These are phyloP conservation scores for Lasiurus cinereus DNA, from an alignment of 2,113 vertebrate genomes.

Conservation along the genomic window DNA sequence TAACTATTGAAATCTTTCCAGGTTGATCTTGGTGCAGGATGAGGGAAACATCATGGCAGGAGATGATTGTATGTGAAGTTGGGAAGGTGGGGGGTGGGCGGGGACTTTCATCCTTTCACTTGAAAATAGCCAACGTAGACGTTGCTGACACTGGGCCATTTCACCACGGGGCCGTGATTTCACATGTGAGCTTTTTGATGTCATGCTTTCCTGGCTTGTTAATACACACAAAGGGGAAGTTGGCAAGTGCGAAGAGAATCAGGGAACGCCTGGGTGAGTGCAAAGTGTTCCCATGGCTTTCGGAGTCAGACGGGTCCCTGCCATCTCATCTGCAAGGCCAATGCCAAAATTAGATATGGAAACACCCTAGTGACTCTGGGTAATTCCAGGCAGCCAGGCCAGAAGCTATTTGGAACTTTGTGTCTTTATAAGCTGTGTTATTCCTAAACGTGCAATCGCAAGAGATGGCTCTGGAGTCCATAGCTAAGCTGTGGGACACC, in stretches of 20 bases:
- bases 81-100: not conserved
- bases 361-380: not conserved
- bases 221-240: not conserved
- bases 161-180: conserved; percentile 38
- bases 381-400: not conserved
- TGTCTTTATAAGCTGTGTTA: conserved; percentile 12
- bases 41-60: not conserved
- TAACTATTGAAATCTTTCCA: not conserved
- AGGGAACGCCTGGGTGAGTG: conserved; percentile 37
- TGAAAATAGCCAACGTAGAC: conserved; percentile 57
- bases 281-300: conserved; percentile 45
- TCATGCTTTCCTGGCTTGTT: conserved; percentile 35
- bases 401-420: conserved; percentile 40
- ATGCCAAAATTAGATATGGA: not conserved
- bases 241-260: not conserved
- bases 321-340: conserved; percentile 6
- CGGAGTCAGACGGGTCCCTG: not conserved
- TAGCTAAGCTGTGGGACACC: not conserved
- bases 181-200: conserved; percentile 37
- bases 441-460: conserved; percentile 5
- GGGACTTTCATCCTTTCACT: not conserved
- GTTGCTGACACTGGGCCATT: not conserved
- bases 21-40: not conserved
- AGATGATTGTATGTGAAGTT: not conserved
- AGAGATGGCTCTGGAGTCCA: not conserved